Conservation (phyloP, 2,797 vertebrate genomes). For the Acropternis orthonyx region DNA sequence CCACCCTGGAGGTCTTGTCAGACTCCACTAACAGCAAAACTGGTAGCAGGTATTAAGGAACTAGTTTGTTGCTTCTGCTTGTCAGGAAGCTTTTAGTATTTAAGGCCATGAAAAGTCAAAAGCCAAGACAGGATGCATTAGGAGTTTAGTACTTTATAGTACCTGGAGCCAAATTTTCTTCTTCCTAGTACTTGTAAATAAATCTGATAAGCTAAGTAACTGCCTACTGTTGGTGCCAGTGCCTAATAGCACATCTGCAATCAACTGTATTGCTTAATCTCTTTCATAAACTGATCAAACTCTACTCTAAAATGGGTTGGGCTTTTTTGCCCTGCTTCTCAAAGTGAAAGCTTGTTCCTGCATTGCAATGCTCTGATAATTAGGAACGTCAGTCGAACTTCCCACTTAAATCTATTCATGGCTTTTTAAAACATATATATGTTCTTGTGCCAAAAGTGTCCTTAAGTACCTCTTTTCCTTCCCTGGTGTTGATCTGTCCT, state of each 20-base stretch:
- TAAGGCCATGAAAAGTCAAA: not conserved
- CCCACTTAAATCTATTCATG: not conserved
- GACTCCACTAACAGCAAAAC: not conserved
- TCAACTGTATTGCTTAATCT: not conserved
- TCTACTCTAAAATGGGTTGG: not conserved
- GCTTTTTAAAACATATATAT: not conserved
- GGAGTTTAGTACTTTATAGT: not conserved
- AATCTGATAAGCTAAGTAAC: not conserved
- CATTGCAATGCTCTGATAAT: not conserved
- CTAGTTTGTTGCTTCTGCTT: not conserved
- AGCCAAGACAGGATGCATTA: not conserved
- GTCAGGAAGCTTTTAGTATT: not conserved
- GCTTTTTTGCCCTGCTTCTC: not conserved
- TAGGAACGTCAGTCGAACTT: not conserved
- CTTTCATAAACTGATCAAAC: not conserved
- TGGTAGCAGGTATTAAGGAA: not conserved
- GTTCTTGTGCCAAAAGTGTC: not conserved
- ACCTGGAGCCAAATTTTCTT: not conserved
- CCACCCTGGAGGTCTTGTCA: not conserved
- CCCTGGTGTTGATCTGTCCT: not conserved
- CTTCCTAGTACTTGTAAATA: not conserved
- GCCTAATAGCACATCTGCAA: not conserved
- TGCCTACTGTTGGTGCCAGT: not conserved
- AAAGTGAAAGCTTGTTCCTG: not conserved
- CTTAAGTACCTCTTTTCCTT: not conserved